Conservation (phyloP, 2,113 vertebrate species). For the Callionymus lyra region DNA sequence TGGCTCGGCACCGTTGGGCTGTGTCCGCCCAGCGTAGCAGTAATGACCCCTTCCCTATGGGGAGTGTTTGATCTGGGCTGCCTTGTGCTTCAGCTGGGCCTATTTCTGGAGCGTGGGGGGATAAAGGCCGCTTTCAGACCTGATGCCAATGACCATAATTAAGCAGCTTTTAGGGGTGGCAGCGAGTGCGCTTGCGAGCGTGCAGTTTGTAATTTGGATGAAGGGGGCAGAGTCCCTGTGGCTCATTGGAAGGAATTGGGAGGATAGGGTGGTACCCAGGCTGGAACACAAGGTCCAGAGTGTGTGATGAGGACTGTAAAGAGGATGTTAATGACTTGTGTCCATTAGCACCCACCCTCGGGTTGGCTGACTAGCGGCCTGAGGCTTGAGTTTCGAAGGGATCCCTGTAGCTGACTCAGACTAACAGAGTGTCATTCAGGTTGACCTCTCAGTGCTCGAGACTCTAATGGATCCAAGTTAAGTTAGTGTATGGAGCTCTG, state of each 20-base stretch:
- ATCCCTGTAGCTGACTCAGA: slow-evolving; percentile 19
- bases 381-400: slow-evolving; percentile 14
- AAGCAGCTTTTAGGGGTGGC: slow-evolving; percentile 68
- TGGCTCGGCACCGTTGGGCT: slow-evolving; percentile 51
- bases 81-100: slow-evolving; percentile 58
- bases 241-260: slow-evolving; percentile 56
- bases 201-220: slow-evolving; percentile 66
- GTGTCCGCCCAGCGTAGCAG: slow-evolving; percentile 41
- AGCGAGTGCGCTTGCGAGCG: slow-evolving; percentile 57
- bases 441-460: slow-evolving; percentile 20
- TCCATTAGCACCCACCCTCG: slow-evolving; percentile 50
- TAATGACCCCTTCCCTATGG: slow-evolving; percentile 52
- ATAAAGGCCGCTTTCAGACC: slow-evolving; percentile 68
- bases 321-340: slow-evolving; percentile 52
- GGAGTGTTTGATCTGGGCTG: slow-evolving; percentile 66
- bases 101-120: slow-evolving; percentile 73
- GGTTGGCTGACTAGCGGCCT: slow-evolving; percentile 20
- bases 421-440: slow-evolving; percentile 22
- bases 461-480: slow-evolving; percentile 17
- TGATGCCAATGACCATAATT: slow-evolving; percentile 60
- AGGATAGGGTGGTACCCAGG: slow-evolving; percentile 45
- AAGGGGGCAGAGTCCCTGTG: slow-evolving; percentile 41
- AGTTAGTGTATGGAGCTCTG: too few species aligned
- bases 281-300: slow-evolving; percentile 53
- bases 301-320: slow-evolving; percentile 48